Base-by-base conservation (phyloP, 1,140 invertebrate species). In the Acromyrmex heyeri region DNA sequence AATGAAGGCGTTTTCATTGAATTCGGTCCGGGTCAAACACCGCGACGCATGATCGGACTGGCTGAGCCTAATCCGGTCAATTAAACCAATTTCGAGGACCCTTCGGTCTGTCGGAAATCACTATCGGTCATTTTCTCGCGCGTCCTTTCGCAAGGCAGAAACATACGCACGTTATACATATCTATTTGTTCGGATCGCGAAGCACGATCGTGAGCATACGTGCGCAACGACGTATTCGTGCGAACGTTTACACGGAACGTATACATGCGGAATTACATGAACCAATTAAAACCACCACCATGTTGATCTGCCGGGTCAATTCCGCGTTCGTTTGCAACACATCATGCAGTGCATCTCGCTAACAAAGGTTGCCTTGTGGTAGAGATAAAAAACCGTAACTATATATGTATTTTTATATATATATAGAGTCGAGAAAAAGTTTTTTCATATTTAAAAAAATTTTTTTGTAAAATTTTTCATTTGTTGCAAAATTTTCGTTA, bases 21-120 rank as follows among this genome's bases (percentile, higher is more conserved):
- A 83, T 55, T 59, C 62, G 38, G 18, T 50, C 73, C 72, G 79
- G 59, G 82, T 89, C 61, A 76, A 81, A 85, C 65, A 86, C 38
- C 85, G 79, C 83, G 79, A 90, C 88, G 64, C 65, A 62, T 48
- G 77, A 85, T 79, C 72, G 50, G 27, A 73, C 65, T 87, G 88
- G 78, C 57, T 75, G 75, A 87, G 78, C 81, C 67, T 87, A 91
- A 92, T 93, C 91, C 72, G 75, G 77, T 81, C 88, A 91, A 92
- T 94, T 92, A 90, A 91, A 93, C 75, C 89, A 91, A 93, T 93
- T 93, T 91, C 86, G 89, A 24, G 83, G 87, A 89, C 89, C 91
- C 86, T 88, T 30, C 67, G 50, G 12, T 7, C 34, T 30, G 59
- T 81, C 21, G 85, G 75, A 72, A 88, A 82, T 34, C 30, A 34